phyloP scores from a whole-genome alignment of 2,797 vertebrate genomes.

The Sebastolobus alascanus region DNA sequence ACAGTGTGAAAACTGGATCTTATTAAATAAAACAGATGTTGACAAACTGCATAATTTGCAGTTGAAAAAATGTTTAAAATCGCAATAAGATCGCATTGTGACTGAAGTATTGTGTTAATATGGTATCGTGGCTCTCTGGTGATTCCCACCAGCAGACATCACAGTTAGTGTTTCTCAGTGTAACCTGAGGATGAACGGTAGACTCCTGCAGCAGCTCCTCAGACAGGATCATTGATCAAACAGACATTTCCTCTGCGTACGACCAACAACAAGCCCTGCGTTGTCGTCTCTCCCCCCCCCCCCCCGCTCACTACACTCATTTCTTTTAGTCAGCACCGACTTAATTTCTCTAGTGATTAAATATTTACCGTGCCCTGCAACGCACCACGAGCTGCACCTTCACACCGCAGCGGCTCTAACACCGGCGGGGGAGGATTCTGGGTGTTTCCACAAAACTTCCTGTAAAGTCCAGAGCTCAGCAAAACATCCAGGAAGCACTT shows the following conservation, averaged over 20 bases:
- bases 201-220: not conserved
- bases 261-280: not conserved
- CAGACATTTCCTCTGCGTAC: conserved; percentile 16
- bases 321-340: conserved; percentile 52
- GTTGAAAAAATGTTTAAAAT: too few relatives aligned
- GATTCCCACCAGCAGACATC: not conserved
- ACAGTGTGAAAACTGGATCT: too few relatives aligned
- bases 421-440: conserved; percentile 26
- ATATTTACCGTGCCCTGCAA: conserved; percentile 63
- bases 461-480: conserved; percentile 68
- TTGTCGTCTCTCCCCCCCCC: too few relatives aligned
- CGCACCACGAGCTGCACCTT: conserved; percentile 10
- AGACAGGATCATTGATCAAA: conserved; percentile 30
- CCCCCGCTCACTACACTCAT: conserved; percentile 9
- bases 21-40: too few relatives aligned
- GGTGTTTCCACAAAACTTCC: conserved; percentile 55
- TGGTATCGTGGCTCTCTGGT: too few relatives aligned
- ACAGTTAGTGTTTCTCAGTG: not conserved
- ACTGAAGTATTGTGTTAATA: too few relatives aligned
- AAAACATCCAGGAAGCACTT: conserved; percentile 55
- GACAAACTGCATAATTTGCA: too few relatives aligned
- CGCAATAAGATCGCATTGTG: too few relatives aligned
- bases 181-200: not conserved
- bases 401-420: not conserved
- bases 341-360: conserved; percentile 63